These are phyloP conservation scores for Acleris emargana DNA, from an alignment of 2,888 invertebrate genomes.

Conservation along the genomic window DNA sequence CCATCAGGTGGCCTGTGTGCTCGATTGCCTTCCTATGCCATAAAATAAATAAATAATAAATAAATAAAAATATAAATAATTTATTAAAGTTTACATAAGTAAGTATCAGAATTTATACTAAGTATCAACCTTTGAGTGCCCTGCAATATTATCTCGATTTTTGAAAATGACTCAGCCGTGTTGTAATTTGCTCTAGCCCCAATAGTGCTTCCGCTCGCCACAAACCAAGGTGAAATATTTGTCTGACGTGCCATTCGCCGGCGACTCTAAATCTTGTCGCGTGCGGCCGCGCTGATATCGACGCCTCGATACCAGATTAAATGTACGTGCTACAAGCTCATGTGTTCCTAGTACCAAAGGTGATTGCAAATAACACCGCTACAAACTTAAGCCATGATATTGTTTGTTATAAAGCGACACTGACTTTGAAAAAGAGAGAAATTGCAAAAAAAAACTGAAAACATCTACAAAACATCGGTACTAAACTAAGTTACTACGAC, in stretches of 20 bases:
- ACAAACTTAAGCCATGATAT: neutral
- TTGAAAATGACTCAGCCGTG: conserved; percentile 14
- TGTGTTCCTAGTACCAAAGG: conserved; percentile 16
- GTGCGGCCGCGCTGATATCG: conserved; percentile 58
- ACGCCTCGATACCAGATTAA: conserved; percentile 50
- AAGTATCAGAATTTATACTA: too few species aligned
- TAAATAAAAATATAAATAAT: too few species aligned
- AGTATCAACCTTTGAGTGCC: too few species aligned
- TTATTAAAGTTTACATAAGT: too few species aligned
- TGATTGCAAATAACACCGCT: conserved; percentile 4
- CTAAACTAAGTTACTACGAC: too few species aligned
- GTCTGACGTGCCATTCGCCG: conserved; percentile 58
- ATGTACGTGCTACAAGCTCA: conserved; percentile 30
- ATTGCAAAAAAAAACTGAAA: too few species aligned
- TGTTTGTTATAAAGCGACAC: neutral
- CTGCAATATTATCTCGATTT: neutral
- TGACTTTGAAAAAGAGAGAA: neutral
- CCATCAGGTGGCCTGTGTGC: too few species aligned
- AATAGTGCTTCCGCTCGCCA: conserved; percentile 55
- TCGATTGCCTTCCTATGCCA: too few species aligned
- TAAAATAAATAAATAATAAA: too few species aligned
- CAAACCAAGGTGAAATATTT: conserved; percentile 73
- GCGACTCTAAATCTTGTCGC: conserved; percentile 75
- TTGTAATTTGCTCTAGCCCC: conserved; percentile 31
- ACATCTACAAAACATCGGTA: too few species aligned